Evolutionary conservation across 2,113 vertebrate species (phyloP).

Genomic region (Grammomys dolichurus): DNA sequence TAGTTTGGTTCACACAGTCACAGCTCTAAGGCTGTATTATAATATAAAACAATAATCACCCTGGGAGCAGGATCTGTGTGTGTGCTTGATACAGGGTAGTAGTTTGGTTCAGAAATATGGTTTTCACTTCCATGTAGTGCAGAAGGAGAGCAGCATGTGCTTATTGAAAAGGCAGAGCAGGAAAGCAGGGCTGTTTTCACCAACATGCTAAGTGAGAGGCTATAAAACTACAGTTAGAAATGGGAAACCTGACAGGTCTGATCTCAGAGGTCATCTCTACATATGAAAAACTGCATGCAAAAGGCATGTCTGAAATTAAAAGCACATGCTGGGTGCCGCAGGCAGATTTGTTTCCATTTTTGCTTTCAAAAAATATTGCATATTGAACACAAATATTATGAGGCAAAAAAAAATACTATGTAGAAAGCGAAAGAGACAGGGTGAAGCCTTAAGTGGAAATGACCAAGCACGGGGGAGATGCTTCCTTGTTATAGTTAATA

Average conservation of each 20-base stretch:
- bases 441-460: not conserved
- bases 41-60: not conserved
- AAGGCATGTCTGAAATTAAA: constrained; percentile 43
- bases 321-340: accelerated
- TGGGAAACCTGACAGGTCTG: constrained; percentile 76
- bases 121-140: not conserved
- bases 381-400: not conserved
- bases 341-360: not conserved
- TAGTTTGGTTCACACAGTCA: constrained; percentile 42
- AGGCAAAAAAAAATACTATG: not conserved
- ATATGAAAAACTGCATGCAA: constrained; percentile 43
- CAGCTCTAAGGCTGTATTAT: not conserved
- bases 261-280: constrained; percentile 72
- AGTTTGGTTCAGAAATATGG: not conserved
- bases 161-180: not conserved
- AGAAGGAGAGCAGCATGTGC: constrained; percentile 33
- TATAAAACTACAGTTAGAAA: constrained; percentile 72
- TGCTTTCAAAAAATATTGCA: not conserved
- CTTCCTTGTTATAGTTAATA: not conserved
- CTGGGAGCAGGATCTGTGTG: not conserved
- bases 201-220: constrained; percentile 26
- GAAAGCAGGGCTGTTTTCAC: not conserved
- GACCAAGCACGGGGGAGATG: not conserved
- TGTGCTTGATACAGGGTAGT: not conserved
- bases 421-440: not conserved